Conservation (phyloP, 2,888 invertebrate genomes). For the Capitulum mitella region DNA sequence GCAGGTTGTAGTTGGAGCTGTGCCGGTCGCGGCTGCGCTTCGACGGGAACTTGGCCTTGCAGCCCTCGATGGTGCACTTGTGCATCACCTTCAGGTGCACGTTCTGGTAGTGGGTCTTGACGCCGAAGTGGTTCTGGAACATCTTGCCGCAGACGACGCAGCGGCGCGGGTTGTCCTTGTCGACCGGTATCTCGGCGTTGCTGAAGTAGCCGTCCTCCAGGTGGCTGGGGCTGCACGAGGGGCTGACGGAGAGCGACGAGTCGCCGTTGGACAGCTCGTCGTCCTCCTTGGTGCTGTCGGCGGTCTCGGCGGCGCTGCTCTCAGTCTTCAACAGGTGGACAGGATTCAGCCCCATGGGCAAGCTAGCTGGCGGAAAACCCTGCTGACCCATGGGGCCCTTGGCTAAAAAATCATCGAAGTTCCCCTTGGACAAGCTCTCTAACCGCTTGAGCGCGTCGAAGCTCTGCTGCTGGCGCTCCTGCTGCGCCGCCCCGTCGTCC, state of each 20-base stretch:
- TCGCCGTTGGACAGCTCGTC: conserved; percentile 21
- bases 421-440: conserved; percentile 70
- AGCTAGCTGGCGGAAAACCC: conserved; percentile 32
- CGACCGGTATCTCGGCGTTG: conserved; percentile 68
- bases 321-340: conserved; percentile 31
- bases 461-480: conserved; percentile 40
- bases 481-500: conserved; percentile 29
- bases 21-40: conserved; percentile 87
- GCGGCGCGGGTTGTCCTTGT: conserved; percentile 81
- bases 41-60: conserved; percentile 89
- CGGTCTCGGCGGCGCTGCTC: conserved; percentile 29
- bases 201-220: conserved; percentile 35
- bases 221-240: background rate
- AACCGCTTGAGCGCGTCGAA: conserved; percentile 65
- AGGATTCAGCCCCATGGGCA: conserved; percentile 36
- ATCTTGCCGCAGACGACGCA: conserved; percentile 88
- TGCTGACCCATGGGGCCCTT: conserved; percentile 34
- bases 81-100: conserved; percentile 92
- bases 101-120: conserved; percentile 92
- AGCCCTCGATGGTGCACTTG: conserved; percentile 88
- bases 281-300: conserved; percentile 43
- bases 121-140: conserved; percentile 86
- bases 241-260: conserved; percentile 9
- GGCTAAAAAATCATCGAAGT: conserved; percentile 52
- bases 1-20: conserved; percentile 81